Base-by-base conservation (phyloP, 1,140 invertebrate genomes). In the Elymnias hypermnestra region DNA sequence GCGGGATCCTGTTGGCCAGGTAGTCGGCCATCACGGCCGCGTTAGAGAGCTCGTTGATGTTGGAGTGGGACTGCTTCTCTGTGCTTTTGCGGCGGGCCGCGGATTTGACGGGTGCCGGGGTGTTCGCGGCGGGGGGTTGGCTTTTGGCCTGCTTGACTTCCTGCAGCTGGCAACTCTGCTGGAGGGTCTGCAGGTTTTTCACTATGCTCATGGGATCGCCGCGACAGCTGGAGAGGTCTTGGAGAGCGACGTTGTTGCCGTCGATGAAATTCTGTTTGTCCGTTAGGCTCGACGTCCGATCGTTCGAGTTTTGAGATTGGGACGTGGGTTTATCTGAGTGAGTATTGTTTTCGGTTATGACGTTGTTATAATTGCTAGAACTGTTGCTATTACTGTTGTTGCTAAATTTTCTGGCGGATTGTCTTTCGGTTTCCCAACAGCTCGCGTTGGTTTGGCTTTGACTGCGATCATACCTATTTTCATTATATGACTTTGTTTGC, bases 201-300 rank as follows among this genome's bases (percentile, higher is more conserved):
- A 92, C 91, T 62, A 92, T 91, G 72, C 88, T 92, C 90, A 92
- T 93, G 3, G 92, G 90, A 62, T 93, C 92, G 13, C 91, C 91
- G 33, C 91, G 78, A 73, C 91, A 92, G 63, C 91, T 91, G 19
- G 89, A 92, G 13, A 92, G 76, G 77, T 92, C 91, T 76, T 92
- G 91, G 52, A 92, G 72, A 13, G 89, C 88, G 35, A 92, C 89
- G 73, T 78, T 83, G 63, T 63, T 86, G 42, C 68, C 61, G 71
- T 81, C 82, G 74, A 85, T 81, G 68, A 78, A 82, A 50, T 57
- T 67, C 52, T 74, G 68, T 54, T 83, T 79, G 37, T 81, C 75
- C 54, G 69, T 46, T 40, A 72, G 48, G 56, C 47, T 66, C 51
- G 67, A n/a, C n/a, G n/a, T n/a, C n/a, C 46, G 14, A 44, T 74